Evolutionary conservation across 2,797 vertebrate species (phyloP).

Genomic region (Ctenosaura bakeri): DNA sequence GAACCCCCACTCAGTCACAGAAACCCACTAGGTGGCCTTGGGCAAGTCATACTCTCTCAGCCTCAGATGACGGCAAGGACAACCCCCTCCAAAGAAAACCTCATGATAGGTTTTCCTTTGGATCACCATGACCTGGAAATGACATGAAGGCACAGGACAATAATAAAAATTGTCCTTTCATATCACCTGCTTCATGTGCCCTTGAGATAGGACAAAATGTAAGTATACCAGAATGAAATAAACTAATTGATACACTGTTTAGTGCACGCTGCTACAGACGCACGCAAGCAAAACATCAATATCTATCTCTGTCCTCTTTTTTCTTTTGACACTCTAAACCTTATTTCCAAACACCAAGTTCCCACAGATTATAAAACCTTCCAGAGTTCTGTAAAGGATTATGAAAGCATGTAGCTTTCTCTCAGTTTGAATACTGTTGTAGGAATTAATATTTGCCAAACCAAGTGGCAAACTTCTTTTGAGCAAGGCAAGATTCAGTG

Average conservation of each 20-base stretch:
- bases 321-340: not conserved
- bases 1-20: no score
- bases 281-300: not conserved
- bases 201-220: not conserved
- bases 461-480: not conserved
- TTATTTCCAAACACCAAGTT: not conserved
- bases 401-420: not conserved
- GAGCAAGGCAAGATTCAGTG: not conserved
- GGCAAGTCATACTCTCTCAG: no score
- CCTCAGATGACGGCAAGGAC: no score
- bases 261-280: not conserved
- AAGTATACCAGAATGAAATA: no score
- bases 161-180: not conserved
- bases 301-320: not conserved
- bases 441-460: not conserved
- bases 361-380: not conserved
- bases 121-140: no score
- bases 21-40: no score
- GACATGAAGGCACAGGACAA: no score
- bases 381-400: not conserved
- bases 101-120: no score
- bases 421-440: not conserved
- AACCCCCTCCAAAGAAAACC: no score
- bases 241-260: not conserved
- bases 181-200: not conserved